Evolutionary conservation across 2,797 vertebrate genomes (phyloP).

Genomic region (Sebastes wilsoni): DNA sequence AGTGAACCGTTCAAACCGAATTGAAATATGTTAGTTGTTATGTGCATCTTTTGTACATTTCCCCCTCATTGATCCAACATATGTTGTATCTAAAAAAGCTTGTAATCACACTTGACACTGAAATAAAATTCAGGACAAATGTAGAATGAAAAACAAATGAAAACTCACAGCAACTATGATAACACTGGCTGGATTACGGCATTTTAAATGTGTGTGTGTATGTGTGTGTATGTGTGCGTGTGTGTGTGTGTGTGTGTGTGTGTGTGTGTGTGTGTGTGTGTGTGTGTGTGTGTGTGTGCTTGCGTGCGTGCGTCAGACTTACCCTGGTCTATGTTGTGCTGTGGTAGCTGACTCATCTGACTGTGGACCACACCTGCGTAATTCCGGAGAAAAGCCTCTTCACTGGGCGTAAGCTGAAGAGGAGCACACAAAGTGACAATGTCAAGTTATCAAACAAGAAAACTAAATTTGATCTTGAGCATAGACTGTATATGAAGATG

Average conservation of each 20-base stretch:
- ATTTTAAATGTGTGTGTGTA: not conserved
- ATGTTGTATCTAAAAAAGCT: too few relatives aligned
- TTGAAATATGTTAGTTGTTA: too few relatives aligned
- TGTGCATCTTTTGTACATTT: too few relatives aligned
- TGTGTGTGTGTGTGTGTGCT: not conserved
- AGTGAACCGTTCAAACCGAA: too few relatives aligned
- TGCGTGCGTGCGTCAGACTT: conserved; percentile 43
- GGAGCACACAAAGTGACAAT: not conserved
- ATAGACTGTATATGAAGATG: too few relatives aligned
- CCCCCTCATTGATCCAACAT: too few relatives aligned
- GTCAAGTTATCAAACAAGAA: not conserved
- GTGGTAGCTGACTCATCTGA: conserved; percentile 98
- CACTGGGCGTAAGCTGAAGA: conserved; percentile 91
- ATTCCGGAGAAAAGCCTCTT: conserved; percentile 96
- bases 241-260: not conserved
- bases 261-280: not conserved
- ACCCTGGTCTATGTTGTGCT: conserved; percentile 99
- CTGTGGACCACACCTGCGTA: conserved; percentile 96
- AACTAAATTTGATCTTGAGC: too few relatives aligned
- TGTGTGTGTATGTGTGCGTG: not conserved
- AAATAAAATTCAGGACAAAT: not conserved
- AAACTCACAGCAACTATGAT: not conserved
- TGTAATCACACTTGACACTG: not conserved
- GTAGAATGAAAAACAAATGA: too few relatives aligned
- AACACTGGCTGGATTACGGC: not conserved